A percentile compares a stretch with the other conserved stretches of the same genome.
These are phyloP conservation scores for Halocynthia aurantium DNA, from an alignment of 23 tunicate species.

Conservation along the genomic window DNA sequence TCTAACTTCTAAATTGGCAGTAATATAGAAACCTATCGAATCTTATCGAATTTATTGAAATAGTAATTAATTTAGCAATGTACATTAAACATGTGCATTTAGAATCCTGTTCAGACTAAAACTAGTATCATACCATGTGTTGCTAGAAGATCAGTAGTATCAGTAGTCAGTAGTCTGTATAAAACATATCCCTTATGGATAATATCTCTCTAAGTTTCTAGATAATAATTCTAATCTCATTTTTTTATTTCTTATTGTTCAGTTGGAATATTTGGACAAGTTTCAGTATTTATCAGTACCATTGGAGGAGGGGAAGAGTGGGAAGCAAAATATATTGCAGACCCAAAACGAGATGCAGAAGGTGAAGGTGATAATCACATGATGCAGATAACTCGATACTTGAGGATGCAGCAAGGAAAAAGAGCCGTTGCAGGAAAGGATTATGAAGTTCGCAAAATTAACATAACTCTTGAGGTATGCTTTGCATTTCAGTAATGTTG, in stretches of 20 bases:
- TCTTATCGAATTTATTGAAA: too few species aligned
- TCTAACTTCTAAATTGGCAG: too few species aligned
- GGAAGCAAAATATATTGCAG: constrained; percentile 14
- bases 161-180: too few species aligned
- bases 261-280: constrained; percentile 61
- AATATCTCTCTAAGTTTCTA: not conserved
- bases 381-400: not conserved
- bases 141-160: too few species aligned
- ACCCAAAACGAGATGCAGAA: not conserved
- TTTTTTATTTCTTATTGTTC: not conserved
- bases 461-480: constrained; percentile 55
- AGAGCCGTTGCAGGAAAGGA: constrained; percentile 42
- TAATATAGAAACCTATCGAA: too few species aligned
- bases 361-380: constrained; percentile 1
- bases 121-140: too few species aligned
- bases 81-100: too few species aligned
- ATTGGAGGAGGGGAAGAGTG: constrained; percentile 36
- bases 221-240: not conserved
- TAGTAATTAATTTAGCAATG: too few species aligned
- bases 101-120: too few species aligned
- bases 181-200: not conserved
- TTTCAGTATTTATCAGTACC: constrained; percentile 26
- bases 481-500: not conserved
- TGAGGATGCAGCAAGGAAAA: constrained; percentile 15
- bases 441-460: constrained; percentile 49